These are phyloP conservation scores for Sminthurinus aureus DNA, from an alignment of 2,888 invertebrate genomes.

Conservation along the genomic window DNA sequence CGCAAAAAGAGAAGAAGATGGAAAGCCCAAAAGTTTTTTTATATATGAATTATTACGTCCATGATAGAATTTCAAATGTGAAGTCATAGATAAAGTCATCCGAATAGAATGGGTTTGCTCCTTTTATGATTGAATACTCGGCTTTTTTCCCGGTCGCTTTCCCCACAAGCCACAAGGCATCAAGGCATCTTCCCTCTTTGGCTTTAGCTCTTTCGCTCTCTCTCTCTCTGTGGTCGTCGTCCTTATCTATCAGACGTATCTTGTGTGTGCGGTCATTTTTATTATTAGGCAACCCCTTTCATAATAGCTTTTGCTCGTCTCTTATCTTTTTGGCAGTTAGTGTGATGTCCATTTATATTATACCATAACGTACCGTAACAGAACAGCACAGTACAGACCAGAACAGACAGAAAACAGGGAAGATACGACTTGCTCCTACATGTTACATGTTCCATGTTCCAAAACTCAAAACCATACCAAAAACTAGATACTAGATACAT, in stretches of 20 bases:
- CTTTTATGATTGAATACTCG: conserved; percentile 57
- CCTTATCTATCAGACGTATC: conserved; percentile 50
- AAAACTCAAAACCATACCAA: background rate
- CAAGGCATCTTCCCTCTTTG: background rate
- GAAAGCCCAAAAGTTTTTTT: conserved; percentile 46
- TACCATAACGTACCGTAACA: conserved; percentile 15
- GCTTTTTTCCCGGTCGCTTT: background rate
- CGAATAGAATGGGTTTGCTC: conserved; percentile 54
- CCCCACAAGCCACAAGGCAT: too few species aligned
- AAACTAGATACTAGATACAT: too few species aligned
- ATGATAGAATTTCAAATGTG: conserved; percentile 59
- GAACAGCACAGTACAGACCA: background rate
- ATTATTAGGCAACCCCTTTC: conserved; percentile 58
- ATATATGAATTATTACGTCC: conserved; percentile 54
- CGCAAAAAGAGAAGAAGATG: background rate
- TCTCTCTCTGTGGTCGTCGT: background rate
- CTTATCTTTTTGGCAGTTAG: conserved; percentile 60
- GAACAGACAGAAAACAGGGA: background rate
- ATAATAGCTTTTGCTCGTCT: conserved; percentile 54
- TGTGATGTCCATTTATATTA: conserved; percentile 54
- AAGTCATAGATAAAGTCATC: conserved; percentile 57
- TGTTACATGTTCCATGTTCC: background rate
- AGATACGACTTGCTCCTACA: background rate
- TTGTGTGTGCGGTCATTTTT: conserved; percentile 58
- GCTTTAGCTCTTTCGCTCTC: background rate